A percentile compares a stretch with the other conserved stretches of the same genome.
Evolutionary conservation across 1,140 invertebrate genomes (phyloP).

Genomic region (Sinonovacula constricta): DNA sequence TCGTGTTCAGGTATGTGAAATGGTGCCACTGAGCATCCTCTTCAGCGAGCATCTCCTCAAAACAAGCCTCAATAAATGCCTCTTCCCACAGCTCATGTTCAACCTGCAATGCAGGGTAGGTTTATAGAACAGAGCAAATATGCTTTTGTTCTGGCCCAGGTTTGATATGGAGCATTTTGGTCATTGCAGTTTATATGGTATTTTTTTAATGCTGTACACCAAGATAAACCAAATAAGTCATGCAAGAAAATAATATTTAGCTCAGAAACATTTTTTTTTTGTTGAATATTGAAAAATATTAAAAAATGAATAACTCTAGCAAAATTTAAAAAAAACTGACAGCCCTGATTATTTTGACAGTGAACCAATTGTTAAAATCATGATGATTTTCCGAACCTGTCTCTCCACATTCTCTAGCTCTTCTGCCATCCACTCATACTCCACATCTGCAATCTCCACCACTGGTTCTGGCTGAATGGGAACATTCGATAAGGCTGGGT

Average conservation of each 20-base stretch:
- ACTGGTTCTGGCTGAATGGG: neutral
- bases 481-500: conserved; percentile 27
- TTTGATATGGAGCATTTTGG: neutral
- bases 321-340: neutral
- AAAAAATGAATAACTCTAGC: neutral
- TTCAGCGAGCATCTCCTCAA: conserved; percentile 71
- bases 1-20: conserved; percentile 10
- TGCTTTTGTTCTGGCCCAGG: neutral
- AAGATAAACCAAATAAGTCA: neutral
- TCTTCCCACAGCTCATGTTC: conserved; percentile 69
- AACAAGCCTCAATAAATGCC: conserved; percentile 69
- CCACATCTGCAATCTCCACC: conserved; percentile 11
- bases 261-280: neutral
- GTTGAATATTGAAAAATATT: neutral
- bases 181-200: neutral
- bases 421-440: conserved; percentile 20
- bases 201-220: neutral
- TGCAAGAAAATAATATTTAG: neutral
- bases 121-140: neutral
- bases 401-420: conserved; percentile 45
- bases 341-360: neutral
- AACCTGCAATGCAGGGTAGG: conserved; percentile 51
- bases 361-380: neutral
- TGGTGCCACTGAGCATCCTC: conserved; percentile 62
- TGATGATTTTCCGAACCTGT: conserved; percentile 6